These are phyloP conservation scores for Thaumatotibia leucotreta DNA, from an alignment of 1,140 invertebrate species.

Conservation along the genomic window DNA sequence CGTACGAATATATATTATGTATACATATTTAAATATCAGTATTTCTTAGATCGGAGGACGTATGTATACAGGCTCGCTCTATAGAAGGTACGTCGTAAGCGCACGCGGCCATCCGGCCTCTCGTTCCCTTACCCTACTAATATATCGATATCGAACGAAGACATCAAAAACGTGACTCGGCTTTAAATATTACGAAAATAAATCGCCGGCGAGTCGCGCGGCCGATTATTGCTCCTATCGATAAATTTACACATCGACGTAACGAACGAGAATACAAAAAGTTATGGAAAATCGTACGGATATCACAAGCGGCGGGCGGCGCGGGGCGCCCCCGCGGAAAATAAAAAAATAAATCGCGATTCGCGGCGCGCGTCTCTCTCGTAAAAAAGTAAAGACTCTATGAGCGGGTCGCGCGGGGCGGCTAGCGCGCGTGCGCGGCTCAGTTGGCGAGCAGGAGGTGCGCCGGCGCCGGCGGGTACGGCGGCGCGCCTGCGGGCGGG, in stretches of 20 bases:
- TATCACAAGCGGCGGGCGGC: constrained; percentile 75
- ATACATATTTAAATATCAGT: constrained; percentile 73
- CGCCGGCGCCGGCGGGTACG: constrained; percentile 50
- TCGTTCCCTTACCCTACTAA: constrained; percentile 67
- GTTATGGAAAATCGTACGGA: constrained; percentile 74
- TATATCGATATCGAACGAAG: constrained; percentile 72
- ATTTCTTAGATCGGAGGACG: constrained; percentile 73
- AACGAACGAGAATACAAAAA: constrained; percentile 75
- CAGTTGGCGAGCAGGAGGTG: constrained; percentile 71
- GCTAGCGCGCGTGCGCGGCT: constrained; percentile 50
- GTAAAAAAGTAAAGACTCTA: constrained; percentile 72
- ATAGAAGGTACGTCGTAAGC: constrained; percentile 71
- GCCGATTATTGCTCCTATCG: constrained; percentile 73
- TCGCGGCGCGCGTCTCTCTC: constrained; percentile 70
- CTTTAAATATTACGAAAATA: constrained; percentile 76
- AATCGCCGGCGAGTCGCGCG: constrained; percentile 73
- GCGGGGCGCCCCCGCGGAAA: constrained; percentile 73
- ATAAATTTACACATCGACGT: constrained; percentile 74
- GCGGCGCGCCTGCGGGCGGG: constrained; percentile 34
- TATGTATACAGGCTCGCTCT: constrained; percentile 72
- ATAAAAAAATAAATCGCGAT: constrained; percentile 74
- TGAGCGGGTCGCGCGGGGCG: constrained; percentile 55
- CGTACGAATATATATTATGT: constrained; percentile 73
- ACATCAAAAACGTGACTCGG: constrained; percentile 72
- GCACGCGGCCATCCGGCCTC: constrained; percentile 64